Evolutionary conservation across 2,888 invertebrate genomes (phyloP).

Genomic region (Rhingia campestris): DNA sequence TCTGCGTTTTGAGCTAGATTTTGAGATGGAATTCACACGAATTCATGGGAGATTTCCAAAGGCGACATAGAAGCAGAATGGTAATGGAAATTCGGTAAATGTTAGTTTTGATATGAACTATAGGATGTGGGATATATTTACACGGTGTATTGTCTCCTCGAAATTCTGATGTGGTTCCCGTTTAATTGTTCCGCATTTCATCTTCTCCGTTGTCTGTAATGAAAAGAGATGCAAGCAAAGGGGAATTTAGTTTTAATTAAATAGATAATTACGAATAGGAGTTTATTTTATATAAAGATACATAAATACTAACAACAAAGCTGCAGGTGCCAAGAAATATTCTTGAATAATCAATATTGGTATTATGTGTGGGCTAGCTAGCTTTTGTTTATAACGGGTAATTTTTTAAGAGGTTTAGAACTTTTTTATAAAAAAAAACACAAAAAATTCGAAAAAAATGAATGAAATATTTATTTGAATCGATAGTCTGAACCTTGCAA

Average conservation of each 20-base stretch:
- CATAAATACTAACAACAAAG: too few species aligned
- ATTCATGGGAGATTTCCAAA: slow-evolving; percentile 16
- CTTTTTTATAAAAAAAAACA: too few species aligned
- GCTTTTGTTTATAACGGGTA: too few species aligned
- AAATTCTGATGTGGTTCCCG: slow-evolving; percentile 82
- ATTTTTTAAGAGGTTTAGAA: too few species aligned
- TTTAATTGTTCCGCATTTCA: slow-evolving; percentile 81
- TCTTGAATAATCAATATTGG: too few species aligned
- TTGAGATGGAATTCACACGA: slow-evolving; percentile 1
- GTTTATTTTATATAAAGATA: too few species aligned
- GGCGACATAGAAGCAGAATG: slow-evolving; percentile 12
- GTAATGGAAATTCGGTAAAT: slow-evolving; percentile 34
- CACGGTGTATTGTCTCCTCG: slow-evolving; percentile 82
- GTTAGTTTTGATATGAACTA: slow-evolving; percentile 47
- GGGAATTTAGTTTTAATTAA: background rate
- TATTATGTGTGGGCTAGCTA: too few species aligned
- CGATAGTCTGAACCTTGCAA: too few species aligned
- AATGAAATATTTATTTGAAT: too few species aligned
- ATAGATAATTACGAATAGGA: background rate
- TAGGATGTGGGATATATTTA: slow-evolving; percentile 76
- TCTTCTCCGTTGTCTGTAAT: slow-evolving; percentile 80
- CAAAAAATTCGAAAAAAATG: too few species aligned
- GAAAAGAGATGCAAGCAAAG: too few species aligned
- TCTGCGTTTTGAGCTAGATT: slow-evolving; percentile 81
- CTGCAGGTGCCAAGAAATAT: too few species aligned